phyloP scores from a whole-genome alignment of 2,797 vertebrate species.

The Rousettus madagascariensis region DNA sequence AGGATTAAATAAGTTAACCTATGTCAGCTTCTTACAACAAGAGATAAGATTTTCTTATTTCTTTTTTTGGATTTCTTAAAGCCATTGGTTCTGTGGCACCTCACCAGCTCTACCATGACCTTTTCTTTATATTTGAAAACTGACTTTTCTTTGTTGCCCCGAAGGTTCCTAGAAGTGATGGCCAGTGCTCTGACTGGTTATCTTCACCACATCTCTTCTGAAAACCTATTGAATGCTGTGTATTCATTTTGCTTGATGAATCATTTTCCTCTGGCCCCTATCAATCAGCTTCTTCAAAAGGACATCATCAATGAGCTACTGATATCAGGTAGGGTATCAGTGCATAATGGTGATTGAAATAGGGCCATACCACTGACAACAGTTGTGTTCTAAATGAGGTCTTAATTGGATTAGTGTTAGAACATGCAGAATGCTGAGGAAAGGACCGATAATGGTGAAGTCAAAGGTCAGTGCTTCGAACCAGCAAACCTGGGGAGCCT shows the following conservation, averaged over 20 bases:
- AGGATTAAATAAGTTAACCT: neutral
- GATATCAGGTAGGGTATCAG: conserved; percentile 79
- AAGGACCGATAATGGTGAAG: neutral
- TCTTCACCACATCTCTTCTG: conserved; percentile 84
- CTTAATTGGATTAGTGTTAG: neutral
- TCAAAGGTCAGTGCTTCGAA: neutral
- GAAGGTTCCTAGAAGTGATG: conserved; percentile 90
- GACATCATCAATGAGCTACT: conserved; percentile 81
- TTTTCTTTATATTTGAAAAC: conserved; percentile 2
- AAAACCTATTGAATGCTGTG: conserved; percentile 84
- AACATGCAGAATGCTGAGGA: neutral
- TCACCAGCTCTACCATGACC: neutral
- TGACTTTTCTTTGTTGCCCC: conserved; percentile 53
- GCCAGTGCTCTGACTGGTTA: conserved; percentile 83
- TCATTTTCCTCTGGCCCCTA: conserved; percentile 85
- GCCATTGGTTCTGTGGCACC: neutral
- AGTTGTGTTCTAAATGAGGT: neutral
- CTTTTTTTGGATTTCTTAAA: neutral
- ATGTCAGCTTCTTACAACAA: neutral
- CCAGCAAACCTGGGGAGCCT: neutral
- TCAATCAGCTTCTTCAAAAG: conserved; percentile 89
- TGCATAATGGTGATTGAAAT: rapidly evolving
- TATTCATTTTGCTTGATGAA: conserved; percentile 87
- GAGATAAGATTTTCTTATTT: neutral
- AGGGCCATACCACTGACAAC: neutral